Base-by-base conservation (phyloP, 2,888 invertebrate genomes). In the Tortrix viridana region DNA sequence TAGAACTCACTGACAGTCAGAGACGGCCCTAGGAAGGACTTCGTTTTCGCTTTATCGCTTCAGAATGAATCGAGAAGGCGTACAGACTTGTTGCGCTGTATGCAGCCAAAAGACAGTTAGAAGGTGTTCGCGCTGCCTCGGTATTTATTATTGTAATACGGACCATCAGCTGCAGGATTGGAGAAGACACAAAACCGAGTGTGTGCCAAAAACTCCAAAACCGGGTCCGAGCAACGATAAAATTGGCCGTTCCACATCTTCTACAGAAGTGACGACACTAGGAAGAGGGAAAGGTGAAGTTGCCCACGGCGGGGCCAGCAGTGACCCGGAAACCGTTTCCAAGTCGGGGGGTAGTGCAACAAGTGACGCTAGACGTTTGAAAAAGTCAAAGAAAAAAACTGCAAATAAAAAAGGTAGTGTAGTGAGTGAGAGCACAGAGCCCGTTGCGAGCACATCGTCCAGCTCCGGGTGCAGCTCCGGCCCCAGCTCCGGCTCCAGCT, bases 161-260 rank as follows among this genome's bases (percentile, higher is more conserved):
- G 95, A 95, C 68, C 97, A 97, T 82, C 97, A 97, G 85, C 94
- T 94, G 69, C 90, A 94, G 74, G 96, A 97, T 80, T 97, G 97
- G 97, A 95, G 94, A 78, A 93, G 90, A 70, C 97, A 97, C 79
- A 96, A 95, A 89, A 86, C 85, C 71, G 89, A 93, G 72, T 95
- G 95, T 80, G 84, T 85, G 56, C 84, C 85, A 43, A 89, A 91
- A 74, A 77, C 90, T 77, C 82, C 87, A 69, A 86, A 84, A 75
- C 81, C 79, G 71, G 80, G 67, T 68, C 68, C 79, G 65, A 83
- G 81, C 75, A 82, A 73, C 65, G 77, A 80, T 72, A 82, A 79
- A 76, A 76, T 74, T 75, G 73, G 71, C 73, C 79, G 74, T 75
- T 71, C 76, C 62, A 75, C 74, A 73, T 72, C 73, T 69, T 73